A percentile compares a stretch with the other conserved stretches of the same genome.
phyloP scores from a whole-genome alignment of 2,888 invertebrate species.

The Venusia cambrica region DNA sequence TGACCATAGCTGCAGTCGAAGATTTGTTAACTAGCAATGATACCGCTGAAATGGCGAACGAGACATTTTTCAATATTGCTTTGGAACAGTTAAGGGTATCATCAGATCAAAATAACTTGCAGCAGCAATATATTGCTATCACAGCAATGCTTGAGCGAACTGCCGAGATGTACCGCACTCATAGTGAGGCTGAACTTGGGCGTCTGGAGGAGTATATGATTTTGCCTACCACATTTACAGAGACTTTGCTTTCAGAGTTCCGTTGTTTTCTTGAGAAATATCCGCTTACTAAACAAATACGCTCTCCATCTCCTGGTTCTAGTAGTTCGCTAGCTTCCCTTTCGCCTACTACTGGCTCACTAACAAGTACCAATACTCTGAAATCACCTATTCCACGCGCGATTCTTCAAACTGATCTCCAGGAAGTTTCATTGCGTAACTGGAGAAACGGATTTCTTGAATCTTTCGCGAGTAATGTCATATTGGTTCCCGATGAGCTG shows the following conservation, averaged over 20 bases:
- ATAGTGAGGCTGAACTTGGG: slow-evolving; percentile 51
- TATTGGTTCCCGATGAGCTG: slow-evolving; percentile 49
- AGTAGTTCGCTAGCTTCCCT: slow-evolving; percentile 14
- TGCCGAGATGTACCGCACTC: slow-evolving; percentile 46
- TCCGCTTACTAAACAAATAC: slow-evolving; percentile 29
- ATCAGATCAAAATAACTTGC: slow-evolving; percentile 52
- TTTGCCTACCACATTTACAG: slow-evolving; percentile 43
- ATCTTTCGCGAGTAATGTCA: slow-evolving; percentile 51
- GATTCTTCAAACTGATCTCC: slow-evolving; percentile 55
- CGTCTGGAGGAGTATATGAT: slow-evolving; percentile 57
- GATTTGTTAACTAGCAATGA: slow-evolving; percentile 60
- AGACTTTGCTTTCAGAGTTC: slow-evolving; percentile 54
- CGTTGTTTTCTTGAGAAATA: slow-evolving; percentile 55
- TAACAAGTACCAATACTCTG: slow-evolving; percentile 14
- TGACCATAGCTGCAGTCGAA: slow-evolving; percentile 63
- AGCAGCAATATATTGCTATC: slow-evolving; percentile 41
- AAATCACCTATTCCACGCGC: slow-evolving; percentile 41
- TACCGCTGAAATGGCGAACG: slow-evolving; percentile 49
- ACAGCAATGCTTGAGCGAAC: slow-evolving; percentile 43
- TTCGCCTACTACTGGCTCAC: slow-evolving; percentile 20
- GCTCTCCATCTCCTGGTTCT: slow-evolving; percentile 14
- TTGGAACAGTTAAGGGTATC: slow-evolving; percentile 53
- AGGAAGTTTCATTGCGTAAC: slow-evolving; percentile 50
- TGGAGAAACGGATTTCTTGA: slow-evolving; percentile 66
- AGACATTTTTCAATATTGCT: slow-evolving; percentile 52